These are phyloP conservation scores for Erebia palarica DNA, from an alignment of 2,888 invertebrate genomes.

Conservation along the genomic window DNA sequence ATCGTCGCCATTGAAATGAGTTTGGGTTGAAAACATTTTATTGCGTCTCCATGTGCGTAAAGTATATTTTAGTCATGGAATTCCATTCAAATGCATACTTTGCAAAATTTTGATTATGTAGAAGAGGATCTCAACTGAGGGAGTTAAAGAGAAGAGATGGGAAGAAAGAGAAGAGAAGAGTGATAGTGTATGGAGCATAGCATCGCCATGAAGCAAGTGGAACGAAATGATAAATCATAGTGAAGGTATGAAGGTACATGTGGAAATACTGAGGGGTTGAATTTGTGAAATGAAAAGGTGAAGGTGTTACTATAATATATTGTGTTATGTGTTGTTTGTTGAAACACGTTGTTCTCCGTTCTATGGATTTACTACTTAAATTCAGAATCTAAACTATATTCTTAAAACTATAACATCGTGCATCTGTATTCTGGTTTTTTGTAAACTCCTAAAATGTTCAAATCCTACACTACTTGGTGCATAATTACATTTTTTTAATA, in stretches of 20 bases:
- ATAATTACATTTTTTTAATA: constrained; percentile 21
- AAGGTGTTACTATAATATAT: constrained; percentile 20
- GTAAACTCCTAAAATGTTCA: constrained; percentile 32
- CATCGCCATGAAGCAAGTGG: constrained; percentile 79
- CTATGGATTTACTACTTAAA: constrained; percentile 17
- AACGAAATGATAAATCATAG: constrained; percentile 65
- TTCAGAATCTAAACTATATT: constrained; percentile 35
- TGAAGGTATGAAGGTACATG: constrained; percentile 60
- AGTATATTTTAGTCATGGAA: constrained; percentile 1
- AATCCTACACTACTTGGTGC: constrained; percentile 62
- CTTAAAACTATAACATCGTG: constrained; percentile 58
- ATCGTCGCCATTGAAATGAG: neutral
- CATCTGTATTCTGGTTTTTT: constrained; percentile 46
- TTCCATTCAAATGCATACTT: constrained; percentile 40
- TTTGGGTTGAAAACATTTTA: neutral
- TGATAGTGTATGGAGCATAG: constrained; percentile 69
- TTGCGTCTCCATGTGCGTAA: neutral
- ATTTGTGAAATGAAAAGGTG: constrained; percentile 29
- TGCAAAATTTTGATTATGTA: constrained; percentile 16
- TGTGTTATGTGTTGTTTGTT: constrained; percentile 21
- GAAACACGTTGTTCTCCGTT: constrained; percentile 13
- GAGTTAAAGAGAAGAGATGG: constrained; percentile 44
- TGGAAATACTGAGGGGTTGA: constrained; percentile 35
- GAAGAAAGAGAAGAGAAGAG: constrained; percentile 52
- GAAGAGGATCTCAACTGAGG: constrained; percentile 37